These are phyloP conservation scores for Isichthys henryi DNA, from an alignment of 2,113 vertebrate species.

Conservation along the genomic window DNA sequence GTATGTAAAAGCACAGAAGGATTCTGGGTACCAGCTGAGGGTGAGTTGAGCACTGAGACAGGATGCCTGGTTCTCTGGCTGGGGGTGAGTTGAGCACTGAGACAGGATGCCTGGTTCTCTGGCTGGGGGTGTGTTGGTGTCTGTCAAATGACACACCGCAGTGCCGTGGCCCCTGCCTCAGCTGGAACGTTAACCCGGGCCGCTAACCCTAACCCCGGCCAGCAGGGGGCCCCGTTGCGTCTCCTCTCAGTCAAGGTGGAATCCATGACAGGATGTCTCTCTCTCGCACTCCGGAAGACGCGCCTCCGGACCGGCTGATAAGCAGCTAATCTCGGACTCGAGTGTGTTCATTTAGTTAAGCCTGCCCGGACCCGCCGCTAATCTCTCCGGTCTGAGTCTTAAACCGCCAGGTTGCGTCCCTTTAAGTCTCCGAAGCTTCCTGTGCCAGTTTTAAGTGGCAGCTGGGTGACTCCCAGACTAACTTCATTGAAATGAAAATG, in stretches of 20 bases:
- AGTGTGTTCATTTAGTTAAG: conserved; percentile 41
- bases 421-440: conserved; percentile 18
- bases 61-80: neutral
- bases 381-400: conserved; percentile 23
- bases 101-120: neutral
- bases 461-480: conserved; percentile 24
- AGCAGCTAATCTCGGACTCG: conserved; percentile 37
- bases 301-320: conserved; percentile 30
- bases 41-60: neutral
- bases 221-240: neutral
- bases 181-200: neutral
- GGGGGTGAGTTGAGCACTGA: neutral
- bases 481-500: conserved; percentile 41
- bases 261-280: neutral
- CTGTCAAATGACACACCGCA: neutral
- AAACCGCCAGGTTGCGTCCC: conserved; percentile 9
- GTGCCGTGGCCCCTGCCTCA: neutral
- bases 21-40: neutral
- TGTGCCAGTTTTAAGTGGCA: conserved; percentile 29
- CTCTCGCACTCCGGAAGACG: neutral
- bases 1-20: neutral
- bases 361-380: conserved; percentile 32
- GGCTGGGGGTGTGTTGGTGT: neutral
- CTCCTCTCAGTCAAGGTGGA: neutral
- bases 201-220: neutral